phyloP scores from a whole-genome alignment of 2,888 invertebrate genomes.

The Volucella zonaria region DNA sequence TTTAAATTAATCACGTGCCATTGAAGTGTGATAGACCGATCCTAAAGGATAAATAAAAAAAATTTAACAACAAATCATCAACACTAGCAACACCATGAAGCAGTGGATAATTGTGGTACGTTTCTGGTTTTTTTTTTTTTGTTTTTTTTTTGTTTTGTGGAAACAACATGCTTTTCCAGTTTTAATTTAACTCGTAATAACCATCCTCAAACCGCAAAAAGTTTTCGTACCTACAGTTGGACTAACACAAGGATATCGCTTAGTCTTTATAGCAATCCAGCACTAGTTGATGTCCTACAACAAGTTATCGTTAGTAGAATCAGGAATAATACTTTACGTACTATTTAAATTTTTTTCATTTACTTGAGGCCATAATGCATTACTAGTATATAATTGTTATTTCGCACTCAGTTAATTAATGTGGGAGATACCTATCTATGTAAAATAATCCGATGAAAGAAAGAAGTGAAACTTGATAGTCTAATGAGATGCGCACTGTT shows the following conservation, averaged over 20 bases:
- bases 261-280: slow-evolving; percentile 25
- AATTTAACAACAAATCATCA: neutral
- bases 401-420: slow-evolving; percentile 3
- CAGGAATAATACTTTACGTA: too few species aligned
- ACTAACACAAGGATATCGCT: neutral
- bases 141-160: neutral
- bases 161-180: slow-evolving; percentile 29
- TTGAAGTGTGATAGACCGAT: slow-evolving; percentile 6
- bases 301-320: too few species aligned
- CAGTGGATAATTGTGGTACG: slow-evolving; percentile 70
- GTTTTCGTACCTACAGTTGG: slow-evolving; percentile 25
- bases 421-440: slow-evolving; percentile 48
- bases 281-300: slow-evolving; percentile 12
- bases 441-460: slow-evolving; percentile 32
- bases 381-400: slow-evolving; percentile 43
- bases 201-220: slow-evolving; percentile 5
- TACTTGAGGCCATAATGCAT: slow-evolving; percentile 38
- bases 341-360: too few species aligned
- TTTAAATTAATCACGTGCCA: slow-evolving; percentile 32
- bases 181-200: neutral
- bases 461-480: slow-evolving; percentile 64
- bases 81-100: slow-evolving; percentile 49
- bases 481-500: slow-evolving; percentile 61
- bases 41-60: neutral
- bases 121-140: slow-evolving; percentile 16